Base-by-base conservation (phyloP, 2,888 invertebrate species). In the Ptycholaimellus sp. region DNA sequence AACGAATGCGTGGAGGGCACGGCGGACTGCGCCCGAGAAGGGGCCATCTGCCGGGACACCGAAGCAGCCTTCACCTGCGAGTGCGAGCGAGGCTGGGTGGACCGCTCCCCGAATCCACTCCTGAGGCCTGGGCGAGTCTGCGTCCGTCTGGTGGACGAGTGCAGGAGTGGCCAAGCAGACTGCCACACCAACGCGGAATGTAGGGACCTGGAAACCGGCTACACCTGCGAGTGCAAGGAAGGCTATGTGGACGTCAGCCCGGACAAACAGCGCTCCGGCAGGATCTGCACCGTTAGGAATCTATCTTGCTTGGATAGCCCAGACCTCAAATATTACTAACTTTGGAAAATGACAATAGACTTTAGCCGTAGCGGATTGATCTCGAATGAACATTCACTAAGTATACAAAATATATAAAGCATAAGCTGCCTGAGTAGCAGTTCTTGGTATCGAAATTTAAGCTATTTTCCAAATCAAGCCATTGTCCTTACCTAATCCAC, bases 161-260 rank as follows among this genome's bases (percentile, higher is more conserved):
- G 56, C 36, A 37, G 41, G 17, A 42, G 45, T 25, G 45, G 44
- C 19, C 43, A 48, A 17, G 53, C 55, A 37, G 55, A 51, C 1
- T 56, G 56, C 42, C 46, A 46, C n/a, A 39, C 45, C n/a, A 47
- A 56, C 20, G 56, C 56, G 5, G 50, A 52, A 16, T 56, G 56
- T 33, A 47, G 56, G 11, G 56, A 56, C 31, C 42, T 55, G 23
- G 54, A 55, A 30, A 33, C 35, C 30, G 53, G 55, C 20, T 55
- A 55, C 43, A 53, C 53, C 7, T 56, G 56, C 41, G 56, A 56
- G 39, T 56, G 56, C 45, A 47, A 47, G 35, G 49, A 53, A 18
- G 56, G 56, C 19, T 53, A 48, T 31, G 42, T 56, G 17, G 56
- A 56, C 44, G 44, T 51, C 3, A 54, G 54, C 14, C 54, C 56